These are phyloP conservation scores for Etheostoma perlongum DNA, from an alignment of 2,797 vertebrate species.

Conservation along the genomic window DNA sequence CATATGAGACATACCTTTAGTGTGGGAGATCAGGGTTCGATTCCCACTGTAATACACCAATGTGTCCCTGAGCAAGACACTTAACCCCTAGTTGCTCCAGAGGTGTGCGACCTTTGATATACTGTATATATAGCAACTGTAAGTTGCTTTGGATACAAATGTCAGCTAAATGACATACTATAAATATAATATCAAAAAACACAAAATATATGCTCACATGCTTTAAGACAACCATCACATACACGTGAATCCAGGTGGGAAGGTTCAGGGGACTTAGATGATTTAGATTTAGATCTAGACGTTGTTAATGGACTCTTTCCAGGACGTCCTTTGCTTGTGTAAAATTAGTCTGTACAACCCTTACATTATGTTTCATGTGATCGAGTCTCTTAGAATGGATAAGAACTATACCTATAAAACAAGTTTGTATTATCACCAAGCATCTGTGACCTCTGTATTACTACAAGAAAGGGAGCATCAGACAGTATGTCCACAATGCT, in stretches of 20 bases:
- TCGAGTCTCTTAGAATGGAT: background rate
- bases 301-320: conserved; percentile 1
- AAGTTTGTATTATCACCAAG: background rate
- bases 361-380: background rate
- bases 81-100: too few species aligned
- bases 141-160: too few species aligned
- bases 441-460: background rate
- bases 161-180: too few species aligned
- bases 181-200: too few species aligned
- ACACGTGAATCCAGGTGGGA: background rate
- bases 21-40: too few species aligned
- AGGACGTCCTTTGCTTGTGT: conserved; percentile 17
- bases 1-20: too few species aligned
- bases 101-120: too few species aligned
- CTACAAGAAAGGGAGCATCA: background rate
- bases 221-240: conserved; percentile 2
- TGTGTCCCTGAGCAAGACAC: too few species aligned
- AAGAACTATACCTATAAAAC: background rate
- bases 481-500: background rate
- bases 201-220: background rate
- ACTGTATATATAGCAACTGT: too few species aligned
- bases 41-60: too few species aligned
- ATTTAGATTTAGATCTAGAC: background rate
- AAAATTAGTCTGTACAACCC: conserved; percentile 9
- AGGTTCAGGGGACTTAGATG: background rate